A percentile compares a stretch with the other conserved stretches of the same genome.
Evolutionary conservation across 2,113 vertebrate species (phyloP).

Genomic region (Athene cunicularia): DNA sequence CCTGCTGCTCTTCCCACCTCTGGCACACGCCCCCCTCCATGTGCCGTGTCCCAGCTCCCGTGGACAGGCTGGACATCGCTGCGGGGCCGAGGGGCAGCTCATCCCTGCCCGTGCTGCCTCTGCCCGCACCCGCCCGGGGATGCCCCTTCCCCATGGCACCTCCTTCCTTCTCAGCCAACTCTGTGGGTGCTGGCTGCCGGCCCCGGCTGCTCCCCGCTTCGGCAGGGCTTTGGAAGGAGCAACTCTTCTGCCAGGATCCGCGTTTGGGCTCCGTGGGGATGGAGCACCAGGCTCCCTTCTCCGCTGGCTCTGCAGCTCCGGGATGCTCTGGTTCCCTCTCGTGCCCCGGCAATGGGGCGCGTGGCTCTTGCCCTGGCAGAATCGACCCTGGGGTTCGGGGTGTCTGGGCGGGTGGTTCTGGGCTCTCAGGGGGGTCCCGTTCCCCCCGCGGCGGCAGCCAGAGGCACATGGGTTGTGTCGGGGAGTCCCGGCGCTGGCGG

Average conservation of each 20-base stretch:
- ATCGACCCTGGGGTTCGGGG: neutral
- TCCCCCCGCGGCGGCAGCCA: neutral
- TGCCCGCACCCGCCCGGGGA: accelerated
- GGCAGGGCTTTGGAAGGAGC: neutral
- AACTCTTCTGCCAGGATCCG: neutral
- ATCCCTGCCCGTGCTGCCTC: neutral
- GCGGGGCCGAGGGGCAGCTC: accelerated
- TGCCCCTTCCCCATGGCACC: neutral
- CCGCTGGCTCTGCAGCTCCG: neutral
- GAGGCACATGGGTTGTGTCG: neutral
- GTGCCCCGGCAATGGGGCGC: accelerated
- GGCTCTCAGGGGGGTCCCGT: neutral
- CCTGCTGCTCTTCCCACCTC: neutral
- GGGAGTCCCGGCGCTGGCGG: neutral
- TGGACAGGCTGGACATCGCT: neutral
- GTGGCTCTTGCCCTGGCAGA: accelerated
- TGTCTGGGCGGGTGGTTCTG: neutral
- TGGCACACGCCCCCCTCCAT: accelerated
- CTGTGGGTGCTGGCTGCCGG: neutral
- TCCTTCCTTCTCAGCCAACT: neutral
- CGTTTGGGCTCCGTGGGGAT: neutral
- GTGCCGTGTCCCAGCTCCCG: neutral
- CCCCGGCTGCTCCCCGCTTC: accelerated
- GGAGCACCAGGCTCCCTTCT: neutral
- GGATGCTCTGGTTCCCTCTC: neutral